Evolutionary conservation across 1,140 invertebrate genomes (phyloP).

Genomic region (Panagrolaimus sp.): DNA sequence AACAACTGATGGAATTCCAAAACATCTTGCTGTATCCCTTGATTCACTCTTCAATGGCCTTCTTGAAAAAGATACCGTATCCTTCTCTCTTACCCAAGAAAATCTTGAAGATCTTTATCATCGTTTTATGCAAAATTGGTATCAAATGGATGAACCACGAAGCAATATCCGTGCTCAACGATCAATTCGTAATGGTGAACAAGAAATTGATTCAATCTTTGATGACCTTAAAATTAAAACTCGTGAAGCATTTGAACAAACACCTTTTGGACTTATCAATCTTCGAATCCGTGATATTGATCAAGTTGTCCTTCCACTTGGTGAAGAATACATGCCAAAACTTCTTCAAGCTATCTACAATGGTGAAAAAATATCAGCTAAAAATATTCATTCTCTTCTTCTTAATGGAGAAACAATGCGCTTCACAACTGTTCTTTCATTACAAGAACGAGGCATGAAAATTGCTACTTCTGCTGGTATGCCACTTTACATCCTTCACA

Average conservation of each 20-base stretch:
- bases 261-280: slow-evolving; percentile 38
- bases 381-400: slow-evolving; percentile 19
- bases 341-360: slow-evolving; percentile 11
- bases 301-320: slow-evolving; percentile 14
- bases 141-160: slow-evolving; percentile 20
- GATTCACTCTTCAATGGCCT: slow-evolving; percentile 40
- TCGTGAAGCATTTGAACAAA: slow-evolving; percentile 17
- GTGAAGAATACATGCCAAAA: slow-evolving; percentile 17
- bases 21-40: slow-evolving; percentile 23
- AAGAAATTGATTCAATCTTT: slow-evolving; percentile 29
- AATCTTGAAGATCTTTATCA: slow-evolving; percentile 40
- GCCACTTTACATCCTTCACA: slow-evolving; percentile 32
- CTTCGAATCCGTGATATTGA: slow-evolving; percentile 34
- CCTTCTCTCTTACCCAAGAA: slow-evolving; percentile 35
- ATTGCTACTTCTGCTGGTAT: slow-evolving; percentile 47
- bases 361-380: not conserved
- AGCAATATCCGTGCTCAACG: not conserved
- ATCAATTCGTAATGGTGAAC: slow-evolving; percentile 16
- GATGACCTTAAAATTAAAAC: slow-evolving; percentile 31
- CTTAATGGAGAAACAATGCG: slow-evolving; percentile 19
- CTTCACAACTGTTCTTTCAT: slow-evolving; percentile 20
- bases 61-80: slow-evolving; percentile 35
- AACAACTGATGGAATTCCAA: slow-evolving; percentile 28
- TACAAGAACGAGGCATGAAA: slow-evolving; percentile 36
- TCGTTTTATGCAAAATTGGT: not conserved